phyloP scores from a whole-genome alignment of 1,140 invertebrate species.

The Drosophila yakuba region DNA sequence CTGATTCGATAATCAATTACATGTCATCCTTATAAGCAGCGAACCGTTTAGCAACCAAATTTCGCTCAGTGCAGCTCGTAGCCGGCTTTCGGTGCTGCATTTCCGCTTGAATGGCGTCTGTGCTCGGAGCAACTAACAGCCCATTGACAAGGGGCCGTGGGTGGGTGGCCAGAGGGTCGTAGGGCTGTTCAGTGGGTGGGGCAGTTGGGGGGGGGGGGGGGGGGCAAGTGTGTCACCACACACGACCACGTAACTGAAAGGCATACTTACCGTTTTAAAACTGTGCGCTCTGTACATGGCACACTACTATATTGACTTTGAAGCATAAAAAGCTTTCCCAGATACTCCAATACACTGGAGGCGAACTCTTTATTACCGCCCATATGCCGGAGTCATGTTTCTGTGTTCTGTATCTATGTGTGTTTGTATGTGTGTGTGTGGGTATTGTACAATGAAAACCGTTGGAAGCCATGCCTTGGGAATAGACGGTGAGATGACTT shows the following conservation, averaged over 20 bases:
- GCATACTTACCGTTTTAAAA: constrained; percentile 79
- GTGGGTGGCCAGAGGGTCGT: constrained; percentile 5
- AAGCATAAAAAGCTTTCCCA: constrained; percentile 80
- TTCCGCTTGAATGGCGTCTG: constrained; percentile 79
- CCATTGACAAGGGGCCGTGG: constrained; percentile 45
- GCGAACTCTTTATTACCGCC: constrained; percentile 66
- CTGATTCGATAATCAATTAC: too few relatives aligned
- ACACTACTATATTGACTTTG: constrained; percentile 76
- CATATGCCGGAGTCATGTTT: constrained; percentile 17
- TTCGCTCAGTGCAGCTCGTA: constrained; percentile 14
- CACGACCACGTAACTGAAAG: constrained; percentile 70
- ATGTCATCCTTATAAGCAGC: too few relatives aligned
- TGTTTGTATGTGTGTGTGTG: not conserved
- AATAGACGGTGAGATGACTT: constrained; percentile 42
- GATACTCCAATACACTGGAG: constrained; percentile 72
- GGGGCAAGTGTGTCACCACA: constrained; percentile 48
- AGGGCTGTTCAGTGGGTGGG: not conserved
- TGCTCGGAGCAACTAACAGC: constrained; percentile 75
- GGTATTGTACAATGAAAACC: constrained; percentile 32
- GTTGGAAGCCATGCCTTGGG: constrained; percentile 32
- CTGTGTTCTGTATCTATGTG: constrained; percentile 22
- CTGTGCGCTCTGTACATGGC: constrained; percentile 70
- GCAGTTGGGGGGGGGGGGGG: not conserved
- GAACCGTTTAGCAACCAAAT: too few relatives aligned
- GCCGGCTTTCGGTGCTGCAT: constrained; percentile 71